Conservation (phyloP, 2,888 invertebrate genomes). For the Lacanobia wlatinum region DNA sequence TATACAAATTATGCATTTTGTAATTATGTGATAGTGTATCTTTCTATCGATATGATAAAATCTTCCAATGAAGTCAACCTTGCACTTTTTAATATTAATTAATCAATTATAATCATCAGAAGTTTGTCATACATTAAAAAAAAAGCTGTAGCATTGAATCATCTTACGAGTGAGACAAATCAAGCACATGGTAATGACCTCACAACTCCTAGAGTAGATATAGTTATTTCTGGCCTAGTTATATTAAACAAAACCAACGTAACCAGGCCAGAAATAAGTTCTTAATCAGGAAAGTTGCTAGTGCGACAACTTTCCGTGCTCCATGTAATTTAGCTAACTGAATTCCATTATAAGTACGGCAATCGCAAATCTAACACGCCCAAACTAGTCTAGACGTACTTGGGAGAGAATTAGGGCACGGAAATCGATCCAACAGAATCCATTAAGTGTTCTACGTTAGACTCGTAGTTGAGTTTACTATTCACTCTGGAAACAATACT, state of each 20-base stretch:
- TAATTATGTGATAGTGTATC: conserved; percentile 15
- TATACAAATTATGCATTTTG: conserved; percentile 40
- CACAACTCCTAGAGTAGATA: background rate
- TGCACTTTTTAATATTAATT: background rate
- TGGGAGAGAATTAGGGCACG: conserved; percentile 73
- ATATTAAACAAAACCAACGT: background rate
- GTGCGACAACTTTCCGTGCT: conserved; percentile 35
- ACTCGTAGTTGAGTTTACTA: conserved; percentile 50
- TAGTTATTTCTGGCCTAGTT: background rate
- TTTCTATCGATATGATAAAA: conserved; percentile 11
- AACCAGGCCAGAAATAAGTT: conserved; percentile 24
- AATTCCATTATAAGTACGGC: conserved; percentile 45
- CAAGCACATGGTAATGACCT: background rate
- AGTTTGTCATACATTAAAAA: background rate
- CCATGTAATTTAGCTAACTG: conserved; percentile 35
- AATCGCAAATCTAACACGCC: conserved; percentile 47
- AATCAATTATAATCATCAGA: background rate
- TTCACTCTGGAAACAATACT: conserved; percentile 43
- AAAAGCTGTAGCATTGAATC: background rate
- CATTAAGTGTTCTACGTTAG: conserved; percentile 42
- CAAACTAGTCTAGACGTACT: conserved; percentile 70
- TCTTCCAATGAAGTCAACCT: conserved; percentile 1
- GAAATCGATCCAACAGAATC: conserved; percentile 74
- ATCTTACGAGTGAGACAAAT: background rate
- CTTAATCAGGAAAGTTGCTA: conserved; percentile 33